These are phyloP conservation scores for Dendroctonus valens DNA, from an alignment of 1,140 invertebrate species.

Conservation along the genomic window DNA sequence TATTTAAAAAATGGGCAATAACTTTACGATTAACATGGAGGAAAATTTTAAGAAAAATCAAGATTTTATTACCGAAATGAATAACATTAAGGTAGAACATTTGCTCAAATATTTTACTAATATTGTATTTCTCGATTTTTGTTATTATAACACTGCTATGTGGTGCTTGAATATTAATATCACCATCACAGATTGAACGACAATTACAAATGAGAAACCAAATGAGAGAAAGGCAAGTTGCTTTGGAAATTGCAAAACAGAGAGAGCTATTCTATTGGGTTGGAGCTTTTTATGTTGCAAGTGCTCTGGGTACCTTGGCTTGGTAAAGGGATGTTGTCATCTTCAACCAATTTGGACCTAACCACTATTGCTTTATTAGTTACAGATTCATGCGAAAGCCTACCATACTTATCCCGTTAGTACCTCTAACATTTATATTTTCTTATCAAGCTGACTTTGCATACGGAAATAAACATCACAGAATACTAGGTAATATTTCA, in stretches of 20 bases:
- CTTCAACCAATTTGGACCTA: background rate
- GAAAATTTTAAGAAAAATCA: slow-evolving; percentile 64
- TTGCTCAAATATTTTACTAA: background rate
- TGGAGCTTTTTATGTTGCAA: slow-evolving; percentile 65
- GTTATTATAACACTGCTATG: background rate
- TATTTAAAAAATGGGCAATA: slow-evolving; percentile 39
- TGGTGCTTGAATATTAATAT: slow-evolving; percentile 24
- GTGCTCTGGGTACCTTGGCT: slow-evolving; percentile 56
- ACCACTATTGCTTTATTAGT: slow-evolving; percentile 49
- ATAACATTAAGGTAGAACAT: slow-evolving; percentile 59
- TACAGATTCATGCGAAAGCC: slow-evolving; percentile 61
- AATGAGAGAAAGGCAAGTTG: slow-evolving; percentile 70
- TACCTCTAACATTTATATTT: slow-evolving; percentile 69
- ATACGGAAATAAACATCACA: slow-evolving; percentile 73
- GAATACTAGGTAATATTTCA: slow-evolving; percentile 65
- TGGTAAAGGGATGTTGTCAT: slow-evolving; percentile 52
- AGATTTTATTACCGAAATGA: slow-evolving; percentile 67
- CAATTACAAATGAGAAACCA: slow-evolving; percentile 80
- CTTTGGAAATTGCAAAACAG: slow-evolving; percentile 67
- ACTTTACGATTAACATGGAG: slow-evolving; percentile 41
- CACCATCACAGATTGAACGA: slow-evolving; percentile 59
- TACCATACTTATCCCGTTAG: slow-evolving; percentile 60
- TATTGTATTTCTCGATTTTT: background rate
- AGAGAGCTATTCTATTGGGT: slow-evolving; percentile 73
- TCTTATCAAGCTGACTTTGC: slow-evolving; percentile 74